Evolutionary conservation across 2,797 vertebrate genomes (phyloP), one percentile per base, ranked within the genome.

Genomic region (Malacoctenus gilli): DNA sequence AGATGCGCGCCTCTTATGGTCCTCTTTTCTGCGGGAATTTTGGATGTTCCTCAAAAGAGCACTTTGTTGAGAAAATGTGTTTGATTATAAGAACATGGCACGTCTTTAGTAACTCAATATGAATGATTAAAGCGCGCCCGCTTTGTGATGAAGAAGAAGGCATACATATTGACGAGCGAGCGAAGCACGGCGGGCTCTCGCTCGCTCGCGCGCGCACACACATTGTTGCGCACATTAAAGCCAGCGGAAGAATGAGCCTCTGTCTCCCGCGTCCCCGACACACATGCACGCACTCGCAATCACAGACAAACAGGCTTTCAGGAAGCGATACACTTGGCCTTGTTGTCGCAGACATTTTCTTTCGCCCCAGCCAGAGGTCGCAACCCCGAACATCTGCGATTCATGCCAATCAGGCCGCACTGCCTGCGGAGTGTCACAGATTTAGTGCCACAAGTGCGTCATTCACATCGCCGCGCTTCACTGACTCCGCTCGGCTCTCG

Each of bases 381-480:
- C 44, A 51, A 88, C 84, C 87, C 83, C 39, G 25, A 72, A 81
- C 87, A 84, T 83, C 85, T 90, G 87, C 50, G 68, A 42, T 81
- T 70, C 60, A 53, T 69, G 71, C 74, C 78, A 70, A 58, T 73
- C 65, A 7, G 76, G 82, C 75, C 82, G 76, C 77, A 52, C 46
- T 8, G 84, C 84, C 82, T 36, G 66, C 50, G 72, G 85, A 82
- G 50, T 36, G 68, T 63, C 85, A 78, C 80, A 59, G 79, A 80
- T 86, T 85, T 84, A 83, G 69, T 60, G 82, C 60, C 77, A 80
- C 77, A 62, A 83, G 76, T 86, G 85, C 79, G 76, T 89, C 88
- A 83, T 54, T 77, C 64, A 68, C 64, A 52, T 67, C 32, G 31
- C 66, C 16, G 55, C 6, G 66, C 70, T 77, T 56, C 72, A 53